Percentiles rank a stretch among this genome's conserved stretches.
These are phyloP conservation scores for Xiphydria camelus DNA, from an alignment of 2,888 invertebrate species.

Conservation along the genomic window DNA sequence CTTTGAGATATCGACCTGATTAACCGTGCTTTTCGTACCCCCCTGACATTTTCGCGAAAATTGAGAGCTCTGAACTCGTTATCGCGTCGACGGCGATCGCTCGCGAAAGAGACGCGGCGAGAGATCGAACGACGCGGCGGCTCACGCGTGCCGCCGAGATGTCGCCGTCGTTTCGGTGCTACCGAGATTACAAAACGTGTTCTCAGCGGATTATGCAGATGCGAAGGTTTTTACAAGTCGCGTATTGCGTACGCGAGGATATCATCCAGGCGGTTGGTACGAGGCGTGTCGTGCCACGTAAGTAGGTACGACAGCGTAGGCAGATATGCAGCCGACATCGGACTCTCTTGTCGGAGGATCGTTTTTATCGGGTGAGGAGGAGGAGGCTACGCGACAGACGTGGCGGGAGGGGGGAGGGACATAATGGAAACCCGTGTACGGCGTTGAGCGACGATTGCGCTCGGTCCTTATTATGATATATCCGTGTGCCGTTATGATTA, in stretches of 20 bases:
- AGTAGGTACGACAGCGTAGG: background rate
- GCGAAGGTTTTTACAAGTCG: background rate
- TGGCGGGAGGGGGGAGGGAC: background rate
- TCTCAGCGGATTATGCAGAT: background rate
- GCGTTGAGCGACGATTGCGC: constrained; percentile 11
- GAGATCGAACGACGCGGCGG: no score
- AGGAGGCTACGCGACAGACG: no score
- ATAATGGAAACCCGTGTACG: constrained; percentile 6
- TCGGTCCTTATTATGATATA: constrained; percentile 10
- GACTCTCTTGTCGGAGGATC: background rate
- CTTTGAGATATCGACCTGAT: no score
- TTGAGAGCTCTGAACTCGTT: no score
- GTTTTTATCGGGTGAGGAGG: background rate
- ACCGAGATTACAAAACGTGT: constrained; percentile 8
- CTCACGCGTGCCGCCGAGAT: no score
- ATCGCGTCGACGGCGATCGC: no score
- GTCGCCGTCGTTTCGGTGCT: background rate
- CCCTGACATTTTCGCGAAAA: no score
- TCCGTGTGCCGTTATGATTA: background rate
- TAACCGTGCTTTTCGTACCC: no score
- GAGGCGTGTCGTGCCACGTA: no score
- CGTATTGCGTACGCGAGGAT: no score
- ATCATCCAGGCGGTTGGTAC: no score
- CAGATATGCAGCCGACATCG: background rate
- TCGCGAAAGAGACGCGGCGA: no score